These are phyloP conservation scores for Tenodera sinensis DNA, from an alignment of 2,888 invertebrate genomes.

Conservation along the genomic window DNA sequence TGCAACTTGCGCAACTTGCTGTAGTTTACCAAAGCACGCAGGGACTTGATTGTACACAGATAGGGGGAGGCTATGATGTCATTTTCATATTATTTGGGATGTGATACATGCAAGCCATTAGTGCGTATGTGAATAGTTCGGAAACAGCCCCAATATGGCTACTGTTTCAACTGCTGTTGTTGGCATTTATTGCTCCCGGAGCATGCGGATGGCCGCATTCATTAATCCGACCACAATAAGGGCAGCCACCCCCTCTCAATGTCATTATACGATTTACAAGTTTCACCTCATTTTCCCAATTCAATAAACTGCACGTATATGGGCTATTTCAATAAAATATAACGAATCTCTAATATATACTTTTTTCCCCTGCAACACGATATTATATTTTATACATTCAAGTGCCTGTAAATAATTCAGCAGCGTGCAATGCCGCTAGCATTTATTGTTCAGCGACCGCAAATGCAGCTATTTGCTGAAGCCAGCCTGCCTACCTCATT, in stretches of 20 bases:
- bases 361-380: background rate
- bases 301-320: background rate
- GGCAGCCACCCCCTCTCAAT: background rate
- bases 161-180: background rate
- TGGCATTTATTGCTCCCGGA: background rate
- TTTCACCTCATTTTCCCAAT: background rate
- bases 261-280: background rate
- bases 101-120: background rate
- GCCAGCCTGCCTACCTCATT: background rate
- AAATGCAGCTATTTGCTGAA: background rate
- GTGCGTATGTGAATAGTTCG: background rate
- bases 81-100: background rate
- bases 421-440: background rate
- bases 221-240: background rate
- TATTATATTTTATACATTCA: background rate
- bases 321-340: background rate
- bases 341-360: background rate
- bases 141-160: background rate
- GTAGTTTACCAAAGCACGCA: background rate
- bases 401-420: background rate
- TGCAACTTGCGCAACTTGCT: background rate
- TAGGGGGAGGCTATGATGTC: background rate
- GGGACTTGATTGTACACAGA: too few species aligned
- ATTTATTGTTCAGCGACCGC: background rate
- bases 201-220: background rate